A percentile compares a stretch with the other conserved stretches of the same genome.
Conservation (phyloP, 2,797 vertebrate species). For the Megaceryle alcyon region DNA sequence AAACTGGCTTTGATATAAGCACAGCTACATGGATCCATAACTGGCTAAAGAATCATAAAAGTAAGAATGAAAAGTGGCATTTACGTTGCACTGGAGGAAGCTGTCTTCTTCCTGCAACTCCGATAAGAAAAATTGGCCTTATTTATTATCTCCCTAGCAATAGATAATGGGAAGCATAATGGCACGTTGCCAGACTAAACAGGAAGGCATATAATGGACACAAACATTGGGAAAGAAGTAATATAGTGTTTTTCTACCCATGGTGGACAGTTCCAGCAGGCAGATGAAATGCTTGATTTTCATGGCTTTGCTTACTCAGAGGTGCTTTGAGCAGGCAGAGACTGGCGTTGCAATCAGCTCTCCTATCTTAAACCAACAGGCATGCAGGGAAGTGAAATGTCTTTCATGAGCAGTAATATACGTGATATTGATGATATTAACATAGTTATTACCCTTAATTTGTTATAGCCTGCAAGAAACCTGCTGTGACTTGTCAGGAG, state of each 20-base stretch:
- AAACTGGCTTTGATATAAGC: constrained; percentile 64
- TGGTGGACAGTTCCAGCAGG: background rate
- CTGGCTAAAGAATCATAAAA: constrained; percentile 57
- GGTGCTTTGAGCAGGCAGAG: background rate
- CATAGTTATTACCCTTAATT: background rate
- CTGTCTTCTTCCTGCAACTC: background rate
- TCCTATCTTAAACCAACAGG: background rate
- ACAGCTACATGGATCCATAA: constrained; percentile 24
- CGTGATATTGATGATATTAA: background rate
- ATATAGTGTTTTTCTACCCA: background rate
- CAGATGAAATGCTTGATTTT: background rate
- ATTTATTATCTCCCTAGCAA: constrained; percentile 37
- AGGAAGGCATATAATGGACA: background rate
- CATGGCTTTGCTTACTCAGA: background rate
- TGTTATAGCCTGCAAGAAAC: background rate
- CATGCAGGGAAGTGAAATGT: background rate
- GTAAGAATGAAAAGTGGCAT: constrained; percentile 56
- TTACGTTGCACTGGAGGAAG: constrained; percentile 44
- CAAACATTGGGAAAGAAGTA: background rate
- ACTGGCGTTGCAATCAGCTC: background rate
- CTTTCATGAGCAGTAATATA: background rate
- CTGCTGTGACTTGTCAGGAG: background rate
- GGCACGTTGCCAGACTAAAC: background rate
- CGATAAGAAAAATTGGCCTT: constrained; percentile 29
- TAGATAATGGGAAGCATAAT: background rate